A percentile compares a stretch with the other conserved stretches of the same genome.
These are phyloP conservation scores for Scaptodrosophila lebanonensis DNA, from an alignment of 1,140 invertebrate genomes.

Conservation along the genomic window DNA sequence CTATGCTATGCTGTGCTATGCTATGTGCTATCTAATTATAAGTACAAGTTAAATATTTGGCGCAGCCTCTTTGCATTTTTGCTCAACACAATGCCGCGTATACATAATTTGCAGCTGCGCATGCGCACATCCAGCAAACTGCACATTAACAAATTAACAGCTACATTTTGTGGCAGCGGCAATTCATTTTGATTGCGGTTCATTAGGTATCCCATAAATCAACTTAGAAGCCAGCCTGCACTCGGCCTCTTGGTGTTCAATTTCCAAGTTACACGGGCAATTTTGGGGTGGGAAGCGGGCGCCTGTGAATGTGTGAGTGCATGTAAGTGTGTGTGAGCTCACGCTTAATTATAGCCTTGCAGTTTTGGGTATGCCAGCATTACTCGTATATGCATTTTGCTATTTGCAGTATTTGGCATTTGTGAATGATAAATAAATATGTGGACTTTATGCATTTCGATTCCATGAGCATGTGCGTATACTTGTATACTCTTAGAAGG, in stretches of 20 bases:
- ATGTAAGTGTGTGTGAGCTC: constrained; percentile 6
- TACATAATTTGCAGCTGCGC: constrained; percentile 28
- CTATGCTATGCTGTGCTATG: too few relatives aligned
- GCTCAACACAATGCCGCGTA: constrained; percentile 33
- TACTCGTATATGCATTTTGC: constrained; percentile 41
- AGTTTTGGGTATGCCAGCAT: constrained; percentile 12
- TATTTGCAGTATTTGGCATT: constrained; percentile 41
- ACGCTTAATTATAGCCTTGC: constrained; percentile 34
- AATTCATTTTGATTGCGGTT: too few relatives aligned
- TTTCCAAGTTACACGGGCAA: constrained; percentile 2
- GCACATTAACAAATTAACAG: constrained; percentile 47
- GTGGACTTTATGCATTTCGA: constrained; percentile 48
- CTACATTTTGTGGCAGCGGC: constrained; percentile 22
- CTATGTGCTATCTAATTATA: too few relatives aligned
- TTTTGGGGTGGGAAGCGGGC: background rate
- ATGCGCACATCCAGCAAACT: constrained; percentile 29
- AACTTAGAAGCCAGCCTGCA: too few relatives aligned
- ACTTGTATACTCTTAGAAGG: too few relatives aligned
- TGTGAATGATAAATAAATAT: constrained; percentile 58
- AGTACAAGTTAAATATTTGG: too few relatives aligned
- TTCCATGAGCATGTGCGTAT: too few relatives aligned
- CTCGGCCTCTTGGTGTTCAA: too few relatives aligned
- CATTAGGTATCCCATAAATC: too few relatives aligned
- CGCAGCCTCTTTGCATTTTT: too few relatives aligned
- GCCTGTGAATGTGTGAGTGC: constrained; percentile 6